phyloP scores from a whole-genome alignment of 2,113 vertebrate species.

The Xenus cinereus region DNA sequence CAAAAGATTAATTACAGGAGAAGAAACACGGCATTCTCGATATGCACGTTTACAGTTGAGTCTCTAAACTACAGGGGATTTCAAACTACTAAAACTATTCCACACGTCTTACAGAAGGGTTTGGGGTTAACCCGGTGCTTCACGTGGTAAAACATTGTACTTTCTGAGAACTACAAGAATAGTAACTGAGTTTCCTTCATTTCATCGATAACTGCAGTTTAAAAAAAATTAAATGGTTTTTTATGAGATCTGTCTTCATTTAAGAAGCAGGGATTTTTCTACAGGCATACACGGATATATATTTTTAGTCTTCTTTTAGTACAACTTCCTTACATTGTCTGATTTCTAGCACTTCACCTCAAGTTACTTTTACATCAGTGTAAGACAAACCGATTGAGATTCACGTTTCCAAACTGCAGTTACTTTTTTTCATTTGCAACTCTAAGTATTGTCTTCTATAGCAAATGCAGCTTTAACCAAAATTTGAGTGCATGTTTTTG shows the following conservation, averaged over 20 bases:
- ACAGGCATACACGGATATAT: neutral
- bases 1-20: neutral
- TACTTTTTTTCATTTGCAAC: neutral
- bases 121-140: conserved; percentile 52
- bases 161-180: neutral
- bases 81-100: neutral
- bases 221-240: neutral
- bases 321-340: neutral
- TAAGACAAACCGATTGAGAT: neutral
- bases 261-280: conserved; percentile 66
- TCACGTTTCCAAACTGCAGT: neutral
- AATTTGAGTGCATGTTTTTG: neutral
- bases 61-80: conserved; percentile 20
- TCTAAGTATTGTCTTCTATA: neutral
- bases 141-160: neutral
- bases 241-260: conserved; percentile 6
- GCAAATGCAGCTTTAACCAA: conserved; percentile 53
- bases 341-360: conserved; percentile 3
- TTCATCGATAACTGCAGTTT: conserved; percentile 30
- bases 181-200: neutral
- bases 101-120: conserved; percentile 36
- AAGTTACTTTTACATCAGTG: neutral
- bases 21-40: conserved; percentile 15
- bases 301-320: neutral
- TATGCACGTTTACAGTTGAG: conserved; percentile 10